Percentiles rank a stretch among this genome's conserved stretches.
These are phyloP conservation scores for Asobara japonica DNA, from an alignment of 1,140 invertebrate genomes.

Conservation along the genomic window DNA sequence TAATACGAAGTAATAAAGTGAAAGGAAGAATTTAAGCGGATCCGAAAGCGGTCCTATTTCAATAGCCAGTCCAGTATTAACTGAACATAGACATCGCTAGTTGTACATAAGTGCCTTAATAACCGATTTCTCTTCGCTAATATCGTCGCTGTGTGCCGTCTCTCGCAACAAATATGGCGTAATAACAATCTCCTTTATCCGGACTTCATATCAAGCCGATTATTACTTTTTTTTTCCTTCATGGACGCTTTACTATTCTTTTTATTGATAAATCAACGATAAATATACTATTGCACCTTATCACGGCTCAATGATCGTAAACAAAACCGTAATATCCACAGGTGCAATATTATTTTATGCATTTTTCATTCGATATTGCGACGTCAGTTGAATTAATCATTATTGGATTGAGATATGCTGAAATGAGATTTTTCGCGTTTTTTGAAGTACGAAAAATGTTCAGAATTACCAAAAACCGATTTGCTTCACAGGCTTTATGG, in stretches of 20 bases:
- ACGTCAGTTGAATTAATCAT: neutral
- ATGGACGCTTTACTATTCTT: neutral
- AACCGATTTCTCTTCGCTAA: constrained; percentile 14
- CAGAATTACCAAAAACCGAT: too few relatives aligned
- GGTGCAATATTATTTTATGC: neutral
- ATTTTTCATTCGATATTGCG: neutral
- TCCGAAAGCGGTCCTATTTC: constrained; percentile 26
- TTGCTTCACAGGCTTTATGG: too few relatives aligned
- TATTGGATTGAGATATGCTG: too few relatives aligned
- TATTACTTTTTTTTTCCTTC: constrained; percentile 3
- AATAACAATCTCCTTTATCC: constrained; percentile 42
- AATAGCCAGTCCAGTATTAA: neutral
- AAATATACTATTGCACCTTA: constrained; percentile 31
- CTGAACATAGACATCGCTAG: constrained; percentile 7
- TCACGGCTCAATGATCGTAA: constrained; percentile 16
- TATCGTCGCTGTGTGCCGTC: constrained; percentile 1
- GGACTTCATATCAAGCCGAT: constrained; percentile 27
- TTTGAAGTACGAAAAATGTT: too few relatives aligned
- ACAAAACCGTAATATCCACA: constrained; percentile 18
- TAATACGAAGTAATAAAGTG: constrained; percentile 9
- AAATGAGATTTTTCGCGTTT: too few relatives aligned
- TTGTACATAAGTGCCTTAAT: constrained; percentile 23
- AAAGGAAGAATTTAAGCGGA: constrained; percentile 26
- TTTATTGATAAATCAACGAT: constrained; percentile 21
- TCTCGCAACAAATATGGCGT: constrained; percentile 19